Base-by-base conservation (phyloP, 2,888 invertebrate genomes). In the Cartodere bifasciata region DNA sequence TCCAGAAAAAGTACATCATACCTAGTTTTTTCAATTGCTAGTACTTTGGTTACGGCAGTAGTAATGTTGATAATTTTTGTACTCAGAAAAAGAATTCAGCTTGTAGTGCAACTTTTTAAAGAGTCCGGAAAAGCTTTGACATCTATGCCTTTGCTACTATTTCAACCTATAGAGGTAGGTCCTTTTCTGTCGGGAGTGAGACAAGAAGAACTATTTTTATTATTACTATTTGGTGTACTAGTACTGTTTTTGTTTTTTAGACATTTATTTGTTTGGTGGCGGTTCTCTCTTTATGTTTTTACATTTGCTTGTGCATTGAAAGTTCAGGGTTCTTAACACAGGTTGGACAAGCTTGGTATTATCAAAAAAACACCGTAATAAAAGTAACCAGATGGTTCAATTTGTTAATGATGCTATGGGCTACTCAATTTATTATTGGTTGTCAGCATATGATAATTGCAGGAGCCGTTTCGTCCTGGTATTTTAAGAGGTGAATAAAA, bases 401-500 rank as follows among this genome's bases (percentile, higher is more conserved):
- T 40, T 43, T 68, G n/a, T 55, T 76, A 28, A 74, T 68, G 2
- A 57, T 74, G 42, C 57, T 77, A 26, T 79, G 78, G 78, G 64
- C 71, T 36, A 59, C 65, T 23, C 74, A 77, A 49, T 76, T 76
- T 47, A 63, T 73, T 34, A 63, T 77, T 23, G 75, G 72, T 13
- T 75, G 74, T 48, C 75, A 79, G 44, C 72, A 76, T 50, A 68
- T 77, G 61, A 64, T 77, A 4, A 66, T 78, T 32, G 73, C 74
- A 23, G 72, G 75, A 6, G 63, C 75, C 5, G 71, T 76, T 1
- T 67, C 73, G 2, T 60, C 57, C 4, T 79, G 77, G 77, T 79
- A 72, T 50, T 78, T 78, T 50, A 63, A 69, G 16, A 67, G 68
- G 74, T 73, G 10, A 11, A n/a, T n/a, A n/a, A n/a, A n/a, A n/a